phyloP scores from a whole-genome alignment of 2,888 invertebrate species.

The Ditula angustiorana region DNA sequence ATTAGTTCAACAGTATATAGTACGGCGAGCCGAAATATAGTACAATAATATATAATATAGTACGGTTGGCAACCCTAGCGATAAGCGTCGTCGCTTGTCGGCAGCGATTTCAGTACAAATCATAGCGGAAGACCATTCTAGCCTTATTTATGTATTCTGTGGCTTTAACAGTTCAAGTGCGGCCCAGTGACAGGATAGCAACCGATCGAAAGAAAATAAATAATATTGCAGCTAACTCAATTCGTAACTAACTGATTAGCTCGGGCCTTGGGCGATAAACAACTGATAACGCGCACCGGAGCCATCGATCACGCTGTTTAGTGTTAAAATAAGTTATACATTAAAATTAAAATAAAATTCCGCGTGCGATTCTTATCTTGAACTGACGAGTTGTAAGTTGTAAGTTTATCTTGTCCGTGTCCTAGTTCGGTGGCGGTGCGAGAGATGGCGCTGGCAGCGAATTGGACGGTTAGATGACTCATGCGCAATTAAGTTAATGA shows the following conservation, averaged over 20 bases:
- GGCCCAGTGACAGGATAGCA: background rate
- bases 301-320: slow-evolving; percentile 1
- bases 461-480: background rate
- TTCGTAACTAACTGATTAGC: slow-evolving; percentile 28
- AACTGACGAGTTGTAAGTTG: background rate
- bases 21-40: too few species aligned
- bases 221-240: slow-evolving; percentile 6
- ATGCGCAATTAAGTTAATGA: background rate
- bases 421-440: background rate
- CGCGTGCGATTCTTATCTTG: background rate
- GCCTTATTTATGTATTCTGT: too few species aligned
- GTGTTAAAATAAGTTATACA: background rate
- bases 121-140: too few species aligned
- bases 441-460: background rate
- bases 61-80: too few species aligned
- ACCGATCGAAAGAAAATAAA: slow-evolving; percentile 5
- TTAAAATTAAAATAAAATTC: background rate
- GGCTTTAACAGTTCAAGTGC: too few species aligned
- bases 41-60: too few species aligned
- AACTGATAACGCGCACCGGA: slow-evolving; percentile 9
- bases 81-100: too few species aligned
- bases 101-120: too few species aligned
- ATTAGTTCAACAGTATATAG: too few species aligned
- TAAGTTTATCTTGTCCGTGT: background rate
- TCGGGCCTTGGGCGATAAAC: slow-evolving; percentile 27